Evolutionary conservation across 92 coral and sea anemone genomes (phyloP), one percentile per base, ranked within the genome.

Genomic region (Diadumene lineata): DNA sequence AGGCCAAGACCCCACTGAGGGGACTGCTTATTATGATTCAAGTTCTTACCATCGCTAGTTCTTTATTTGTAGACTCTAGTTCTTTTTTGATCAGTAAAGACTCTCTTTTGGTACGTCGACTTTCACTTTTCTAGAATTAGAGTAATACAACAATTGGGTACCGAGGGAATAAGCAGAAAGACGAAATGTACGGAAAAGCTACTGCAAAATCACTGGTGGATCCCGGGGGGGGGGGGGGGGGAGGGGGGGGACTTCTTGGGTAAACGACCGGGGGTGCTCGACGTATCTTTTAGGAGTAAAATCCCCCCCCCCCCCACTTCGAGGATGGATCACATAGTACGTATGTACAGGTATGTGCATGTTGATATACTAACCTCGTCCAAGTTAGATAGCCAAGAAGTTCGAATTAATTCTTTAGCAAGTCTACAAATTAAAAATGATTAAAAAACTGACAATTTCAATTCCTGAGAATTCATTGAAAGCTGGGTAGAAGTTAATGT

Each of bases 361-460:
- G n/a, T n/a, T n/a, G n/a, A n/a, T n/a, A n/a, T 2, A 9, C 64
- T 58, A 43, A 88, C 93, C 89, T 84, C 87, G 25, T 81, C 89
- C 6, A 84, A 64, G 66, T 50, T 21, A 34, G 72, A 79, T 18
- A 84, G 82, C 93, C 93, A 88, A 34, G 81, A 53, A 18, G 83
- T 82, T 69, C 82, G 81, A 56, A 84, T 75, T 17, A 75, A 72
- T 65, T 84, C 83, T 22, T 81, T 76, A 19, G 86, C 78, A 69
- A 74, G 74, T 60, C 93, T 88, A 25, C 13, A 4, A 9, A 33
- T 7, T 64, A 11, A 34, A 9, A 21, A 64, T 34, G 21, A 31
- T 28, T 23, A 0, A 24, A 18, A n/a, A 66, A 43, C 66, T 61
- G 17, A 38, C 48, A 6, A 38, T 38, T 38, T n/a, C n/a, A 53